phyloP scores from a whole-genome alignment of 35 echinoderm and acorn worm species.

The Diadema setosum region DNA sequence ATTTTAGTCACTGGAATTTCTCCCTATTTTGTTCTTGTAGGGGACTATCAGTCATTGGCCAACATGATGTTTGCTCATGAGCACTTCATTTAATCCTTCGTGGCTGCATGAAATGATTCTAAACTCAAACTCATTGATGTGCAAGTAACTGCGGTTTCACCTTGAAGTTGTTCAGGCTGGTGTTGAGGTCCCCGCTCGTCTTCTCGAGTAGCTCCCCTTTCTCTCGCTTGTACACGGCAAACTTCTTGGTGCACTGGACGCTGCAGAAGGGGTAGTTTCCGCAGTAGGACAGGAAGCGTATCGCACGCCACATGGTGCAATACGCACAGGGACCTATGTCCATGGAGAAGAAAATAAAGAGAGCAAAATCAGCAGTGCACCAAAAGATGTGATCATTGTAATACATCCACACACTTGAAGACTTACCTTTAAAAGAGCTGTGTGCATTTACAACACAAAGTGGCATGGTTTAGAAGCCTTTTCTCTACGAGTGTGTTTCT shows the following conservation, averaged over 20 bases:
- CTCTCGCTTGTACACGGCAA: slow-evolving; percentile 86
- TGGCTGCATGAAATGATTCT: no score
- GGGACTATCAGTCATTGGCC: no score
- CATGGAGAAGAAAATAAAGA: background rate
- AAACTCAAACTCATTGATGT: no score
- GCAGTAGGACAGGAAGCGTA: slow-evolving; percentile 89
- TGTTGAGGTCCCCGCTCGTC: slow-evolving; percentile 24
- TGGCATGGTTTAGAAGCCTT: no score
- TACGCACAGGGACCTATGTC: slow-evolving; percentile 91
- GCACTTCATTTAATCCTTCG: no score
- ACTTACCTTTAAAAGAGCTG: background rate
- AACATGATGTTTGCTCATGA: no score
- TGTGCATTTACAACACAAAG: no score
- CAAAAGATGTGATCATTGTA: background rate
- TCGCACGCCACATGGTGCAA: slow-evolving; percentile 88
- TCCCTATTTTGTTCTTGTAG: no score
- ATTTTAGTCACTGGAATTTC: no score
- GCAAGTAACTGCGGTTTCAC: no score
- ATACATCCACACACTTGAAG: background rate
- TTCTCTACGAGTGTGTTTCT: no score
- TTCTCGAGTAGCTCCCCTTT: slow-evolving; percentile 78
- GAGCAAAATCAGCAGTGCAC: background rate
- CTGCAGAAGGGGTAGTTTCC: slow-evolving; percentile 92
- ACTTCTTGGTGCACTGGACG: slow-evolving; percentile 93
- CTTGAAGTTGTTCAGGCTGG: slow-evolving; percentile 45